A percentile compares a stretch with the other conserved stretches of the same genome.
These are phyloP conservation scores for Pygathrix nemaeus DNA, from an alignment of 2,113 vertebrate genomes.

Conservation along the genomic window DNA sequence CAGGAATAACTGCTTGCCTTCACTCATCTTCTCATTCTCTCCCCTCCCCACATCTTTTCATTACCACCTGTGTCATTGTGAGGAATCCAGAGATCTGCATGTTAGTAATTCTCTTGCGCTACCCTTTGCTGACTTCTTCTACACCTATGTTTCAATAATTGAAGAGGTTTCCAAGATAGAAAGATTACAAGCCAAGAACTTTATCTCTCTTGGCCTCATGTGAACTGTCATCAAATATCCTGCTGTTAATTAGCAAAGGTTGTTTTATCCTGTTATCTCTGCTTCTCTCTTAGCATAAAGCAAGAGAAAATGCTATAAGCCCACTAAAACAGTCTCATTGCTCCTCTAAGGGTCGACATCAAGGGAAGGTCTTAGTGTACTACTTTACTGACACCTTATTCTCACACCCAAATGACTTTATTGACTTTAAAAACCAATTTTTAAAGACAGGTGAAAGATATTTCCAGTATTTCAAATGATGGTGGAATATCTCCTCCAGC, in stretches of 20 bases:
- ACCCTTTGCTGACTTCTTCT: neutral
- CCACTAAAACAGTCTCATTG: neutral
- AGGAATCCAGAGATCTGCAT: neutral
- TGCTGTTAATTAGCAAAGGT: slow-evolving; percentile 31
- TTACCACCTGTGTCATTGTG: neutral
- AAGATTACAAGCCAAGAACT: neutral
- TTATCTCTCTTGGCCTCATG: neutral
- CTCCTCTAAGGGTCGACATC: neutral
- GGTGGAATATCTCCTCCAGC: neutral
- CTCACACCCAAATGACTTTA: neutral
- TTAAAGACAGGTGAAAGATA: neutral
- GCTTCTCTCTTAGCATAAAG: neutral
- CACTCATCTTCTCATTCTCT: neutral
- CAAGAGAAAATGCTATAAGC: neutral
- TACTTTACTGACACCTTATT: neutral
- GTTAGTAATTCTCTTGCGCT: neutral
- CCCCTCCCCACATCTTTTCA: neutral
- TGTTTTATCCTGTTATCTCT: neutral
- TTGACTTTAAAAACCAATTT: slow-evolving; percentile 14
- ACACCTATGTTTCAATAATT: neutral
- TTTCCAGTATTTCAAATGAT: neutral
- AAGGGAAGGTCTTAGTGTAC: neutral
- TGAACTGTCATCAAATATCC: neutral
- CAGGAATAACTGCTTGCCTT: neutral
- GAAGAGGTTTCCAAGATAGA: slow-evolving; percentile 4